Conservation (phyloP, 1,140 invertebrate species). For the Drosophila parabipectinata region DNA sequence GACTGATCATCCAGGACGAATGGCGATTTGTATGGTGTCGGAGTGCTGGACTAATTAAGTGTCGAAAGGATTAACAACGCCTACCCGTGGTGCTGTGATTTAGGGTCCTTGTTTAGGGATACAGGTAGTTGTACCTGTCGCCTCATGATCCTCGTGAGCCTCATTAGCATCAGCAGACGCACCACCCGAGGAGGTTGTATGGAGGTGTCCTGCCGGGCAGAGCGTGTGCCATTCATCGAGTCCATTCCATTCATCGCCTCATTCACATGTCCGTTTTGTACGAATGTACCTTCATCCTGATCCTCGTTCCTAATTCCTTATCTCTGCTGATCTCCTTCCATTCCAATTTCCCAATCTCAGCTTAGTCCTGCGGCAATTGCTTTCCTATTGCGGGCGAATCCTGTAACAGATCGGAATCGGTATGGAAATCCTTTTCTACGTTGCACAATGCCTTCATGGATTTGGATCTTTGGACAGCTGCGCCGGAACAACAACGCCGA, state of each 20-base stretch:
- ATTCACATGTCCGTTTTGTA: slow-evolving; percentile 11
- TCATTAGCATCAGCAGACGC: slow-evolving; percentile 53
- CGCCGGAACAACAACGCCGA: background rate
- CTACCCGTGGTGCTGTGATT: slow-evolving; percentile 49
- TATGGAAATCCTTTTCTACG: slow-evolving; percentile 45
- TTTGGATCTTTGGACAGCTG: slow-evolving; percentile 22
- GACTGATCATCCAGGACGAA: slow-evolving; percentile 26
- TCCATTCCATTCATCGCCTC: slow-evolving; percentile 21
- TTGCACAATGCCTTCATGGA: slow-evolving; percentile 22
- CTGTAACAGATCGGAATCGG: slow-evolving; percentile 40
- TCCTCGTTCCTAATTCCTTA: background rate
- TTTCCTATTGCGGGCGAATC: slow-evolving; percentile 60
- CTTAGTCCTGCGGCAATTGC: slow-evolving; percentile 45
- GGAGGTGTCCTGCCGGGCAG: slow-evolving; percentile 27
- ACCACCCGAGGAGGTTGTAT: slow-evolving; percentile 32
- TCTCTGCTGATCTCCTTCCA: slow-evolving; percentile 26
- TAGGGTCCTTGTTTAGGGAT: slow-evolving; percentile 26
- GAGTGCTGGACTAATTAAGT: slow-evolving; percentile 68
- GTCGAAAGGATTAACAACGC: slow-evolving; percentile 71
- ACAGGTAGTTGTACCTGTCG: slow-evolving; percentile 23
- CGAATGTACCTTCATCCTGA: background rate
- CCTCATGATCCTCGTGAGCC: background rate
- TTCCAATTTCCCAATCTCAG: slow-evolving; percentile 55
- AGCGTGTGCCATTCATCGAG: slow-evolving; percentile 41
- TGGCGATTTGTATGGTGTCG: slow-evolving; percentile 43